These are phyloP conservation scores for Globicephala melas DNA, from an alignment of 2,113 vertebrate genomes.

Conservation along the genomic window DNA sequence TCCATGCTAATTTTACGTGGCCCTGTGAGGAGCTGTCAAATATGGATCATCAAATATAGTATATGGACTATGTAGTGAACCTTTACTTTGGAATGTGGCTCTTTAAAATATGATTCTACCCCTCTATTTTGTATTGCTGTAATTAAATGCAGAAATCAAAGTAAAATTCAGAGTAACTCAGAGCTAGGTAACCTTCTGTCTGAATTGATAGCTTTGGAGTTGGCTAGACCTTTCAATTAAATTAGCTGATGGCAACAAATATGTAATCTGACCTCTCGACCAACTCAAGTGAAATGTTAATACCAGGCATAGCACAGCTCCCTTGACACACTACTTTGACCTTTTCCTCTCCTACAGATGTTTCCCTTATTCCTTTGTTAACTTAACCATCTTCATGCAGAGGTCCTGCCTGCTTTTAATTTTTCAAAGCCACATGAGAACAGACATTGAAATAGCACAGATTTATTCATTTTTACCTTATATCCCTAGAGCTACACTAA, in stretches of 20 bases:
- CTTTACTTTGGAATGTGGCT: constrained; percentile 22
- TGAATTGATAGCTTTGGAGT: constrained; percentile 54
- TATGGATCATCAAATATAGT: constrained; percentile 10
- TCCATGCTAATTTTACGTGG: constrained; percentile 49
- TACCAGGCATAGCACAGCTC: constrained; percentile 22
- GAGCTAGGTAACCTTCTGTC: constrained; percentile 29
- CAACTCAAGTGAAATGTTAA: constrained; percentile 63
- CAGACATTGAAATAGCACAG: constrained; percentile 42
- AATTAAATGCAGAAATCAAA: constrained; percentile 59
- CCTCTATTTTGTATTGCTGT: constrained; percentile 47
- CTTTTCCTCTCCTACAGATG: constrained; percentile 58
- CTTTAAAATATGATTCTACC: constrained; percentile 20
- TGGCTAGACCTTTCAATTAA: constrained; percentile 63
- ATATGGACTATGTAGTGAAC: neutral
- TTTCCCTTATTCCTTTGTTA: constrained; percentile 61
- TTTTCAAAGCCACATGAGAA: constrained; percentile 44
- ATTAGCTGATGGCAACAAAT: constrained; percentile 67
- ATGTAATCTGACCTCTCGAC: constrained; percentile 50
- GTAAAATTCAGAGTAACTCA: constrained; percentile 49
- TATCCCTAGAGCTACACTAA: constrained; percentile 17
- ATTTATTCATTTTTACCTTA: constrained; percentile 54
- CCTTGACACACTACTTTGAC: constrained; percentile 59
- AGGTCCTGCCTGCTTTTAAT: constrained; percentile 59
- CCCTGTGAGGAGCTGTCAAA: constrained; percentile 19
- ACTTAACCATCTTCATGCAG: constrained; percentile 40